These are phyloP conservation scores for Labrus mixtus DNA, from an alignment of 2,113 vertebrate species.

Conservation along the genomic window DNA sequence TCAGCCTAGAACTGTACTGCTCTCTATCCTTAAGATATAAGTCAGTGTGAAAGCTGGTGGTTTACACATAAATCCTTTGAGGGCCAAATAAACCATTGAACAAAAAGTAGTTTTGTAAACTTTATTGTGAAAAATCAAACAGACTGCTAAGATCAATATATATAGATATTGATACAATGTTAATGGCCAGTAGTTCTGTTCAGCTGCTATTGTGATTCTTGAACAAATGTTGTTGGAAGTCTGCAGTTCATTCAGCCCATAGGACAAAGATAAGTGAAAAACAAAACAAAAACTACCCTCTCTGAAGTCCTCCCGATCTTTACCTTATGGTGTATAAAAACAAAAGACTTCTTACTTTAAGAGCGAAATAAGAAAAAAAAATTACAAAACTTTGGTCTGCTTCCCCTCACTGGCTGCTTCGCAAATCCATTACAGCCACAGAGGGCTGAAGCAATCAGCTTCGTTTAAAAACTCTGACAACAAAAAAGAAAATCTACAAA, in stretches of 20 bases:
- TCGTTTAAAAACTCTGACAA: conserved; percentile 66
- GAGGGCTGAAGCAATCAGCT: conserved; percentile 69
- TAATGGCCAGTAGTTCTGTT: conserved; percentile 85
- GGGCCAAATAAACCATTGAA: conserved; percentile 26
- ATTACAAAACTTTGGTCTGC: conserved; percentile 88
- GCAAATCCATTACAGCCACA: conserved; percentile 65
- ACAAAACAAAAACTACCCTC: conserved; percentile 30
- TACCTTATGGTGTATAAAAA: conserved; percentile 68
- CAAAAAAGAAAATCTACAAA: conserved; percentile 58
- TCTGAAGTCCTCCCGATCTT: conserved; percentile 54
- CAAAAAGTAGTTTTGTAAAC: conserved; percentile 76
- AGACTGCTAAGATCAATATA: conserved; percentile 87
- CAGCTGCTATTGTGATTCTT: conserved; percentile 81
- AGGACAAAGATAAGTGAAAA: conserved; percentile 59
- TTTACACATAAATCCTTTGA: not conserved
- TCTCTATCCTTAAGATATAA: too few relatives aligned
- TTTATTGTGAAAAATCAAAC: conserved; percentile 88
- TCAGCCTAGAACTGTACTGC: too few relatives aligned
- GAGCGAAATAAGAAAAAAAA: conserved; percentile 80
- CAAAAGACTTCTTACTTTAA: conserved; percentile 69
- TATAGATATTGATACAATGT: conserved; percentile 83
- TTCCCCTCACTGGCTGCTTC: conserved; percentile 79
- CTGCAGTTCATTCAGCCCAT: conserved; percentile 65
- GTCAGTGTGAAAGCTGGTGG: too few relatives aligned
- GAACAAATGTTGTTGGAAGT: conserved; percentile 74